Evolutionary conservation across 2,888 invertebrate genomes (phyloP), one percentile per base, ranked within the genome.

Genomic region (Thereva unica): DNA sequence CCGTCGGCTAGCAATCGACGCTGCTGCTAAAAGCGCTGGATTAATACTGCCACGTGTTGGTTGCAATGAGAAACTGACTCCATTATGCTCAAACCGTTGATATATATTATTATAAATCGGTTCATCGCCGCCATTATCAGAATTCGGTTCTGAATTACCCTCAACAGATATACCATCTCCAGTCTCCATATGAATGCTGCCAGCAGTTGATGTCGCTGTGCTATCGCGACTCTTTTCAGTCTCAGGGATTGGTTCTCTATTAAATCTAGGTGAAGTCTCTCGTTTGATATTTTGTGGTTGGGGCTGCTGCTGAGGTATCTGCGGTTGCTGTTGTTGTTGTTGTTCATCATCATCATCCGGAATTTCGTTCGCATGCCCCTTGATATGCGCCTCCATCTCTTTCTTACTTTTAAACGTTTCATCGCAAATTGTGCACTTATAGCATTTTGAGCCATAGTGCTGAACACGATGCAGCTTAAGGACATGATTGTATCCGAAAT

Each of bases 401-500:
- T 94, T 94, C 80, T 94, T 94, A 37, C 91, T 93, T 74, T 89
- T 92, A 77, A 95, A 95, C 0, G 93, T 94, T 74, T 92, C 91
- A 75, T 93, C 91, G 80, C 95, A 95, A 35, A 94, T 89, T 3
- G 93, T 94, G 79, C 95, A 95, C 75, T 94, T 93, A 82, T 95
- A 94, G 69, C 94, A 93, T 75, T 94, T 93, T 77, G 94, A 92
- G 0, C 94, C 94, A 74, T 92, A 93, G 79, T 95, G 95, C 73
- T 93, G 92, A 42, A 94, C 93, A 71, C 91, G 89, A 78, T 95
- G 95, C 64, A 94, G 82, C 79, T 94, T 94, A 68, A 94, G 82
- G 4, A 95, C 94, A 78, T 94, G 94, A 78, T 94, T 94, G 80
- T 95, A 94, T 6, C 94, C 94, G 77, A 95, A 95, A 64, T 91